These are phyloP conservation scores for Poliocrania exsul DNA, from an alignment of 2,797 vertebrate genomes.

Conservation along the genomic window DNA sequence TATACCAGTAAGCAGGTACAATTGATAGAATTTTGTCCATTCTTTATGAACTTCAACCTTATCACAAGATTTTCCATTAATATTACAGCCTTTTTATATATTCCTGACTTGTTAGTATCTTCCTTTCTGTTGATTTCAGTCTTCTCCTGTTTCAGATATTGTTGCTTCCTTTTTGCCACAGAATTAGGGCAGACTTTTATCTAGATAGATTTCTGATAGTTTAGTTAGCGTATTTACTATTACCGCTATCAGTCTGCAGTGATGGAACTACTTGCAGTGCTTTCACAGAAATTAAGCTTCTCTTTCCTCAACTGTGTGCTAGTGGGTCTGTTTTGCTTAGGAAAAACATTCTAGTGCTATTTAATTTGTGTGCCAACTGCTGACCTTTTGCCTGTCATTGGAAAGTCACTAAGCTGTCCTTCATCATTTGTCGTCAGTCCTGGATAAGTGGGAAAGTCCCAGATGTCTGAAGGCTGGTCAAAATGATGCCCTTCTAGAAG, in stretches of 20 bases:
- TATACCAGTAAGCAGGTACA: not conserved
- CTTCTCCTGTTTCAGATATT: not conserved
- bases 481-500: not conserved
- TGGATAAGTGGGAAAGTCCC: not conserved
- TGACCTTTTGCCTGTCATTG: not conserved
- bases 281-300: not conserved
- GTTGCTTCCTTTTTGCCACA: not conserved
- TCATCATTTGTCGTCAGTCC: not conserved
- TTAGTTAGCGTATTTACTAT: not conserved
- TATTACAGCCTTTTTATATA: not conserved
- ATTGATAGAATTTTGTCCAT: not conserved
- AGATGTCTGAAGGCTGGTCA: not conserved
- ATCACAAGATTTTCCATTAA: not conserved
- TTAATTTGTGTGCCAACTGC: not conserved
- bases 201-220: not conserved
- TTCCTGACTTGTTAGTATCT: not conserved
- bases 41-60: not conserved
- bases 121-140: not conserved
- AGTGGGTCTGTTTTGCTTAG: not conserved
- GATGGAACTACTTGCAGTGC: not conserved
- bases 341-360: not conserved
- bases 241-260: not conserved
- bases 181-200: not conserved
- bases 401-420: not conserved
- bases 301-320: not conserved